A percentile compares a stretch with the other conserved stretches of the same genome.
phyloP scores from a whole-genome alignment of 2,888 invertebrate species.

The Phortica magna region DNA sequence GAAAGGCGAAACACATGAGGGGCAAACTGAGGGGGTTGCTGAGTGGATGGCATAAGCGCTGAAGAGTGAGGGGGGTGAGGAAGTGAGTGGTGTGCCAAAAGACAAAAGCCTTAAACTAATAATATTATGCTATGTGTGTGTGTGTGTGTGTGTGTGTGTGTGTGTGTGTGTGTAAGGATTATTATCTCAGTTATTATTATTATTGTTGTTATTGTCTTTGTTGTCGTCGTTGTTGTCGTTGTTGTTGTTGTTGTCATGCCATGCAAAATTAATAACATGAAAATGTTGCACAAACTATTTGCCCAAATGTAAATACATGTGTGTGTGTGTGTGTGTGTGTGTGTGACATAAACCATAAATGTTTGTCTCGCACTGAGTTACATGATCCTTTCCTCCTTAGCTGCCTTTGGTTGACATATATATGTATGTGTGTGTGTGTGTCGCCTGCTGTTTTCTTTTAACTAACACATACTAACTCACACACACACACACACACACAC shows the following conservation, averaged over 20 bases:
- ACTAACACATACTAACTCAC: too few relatives aligned
- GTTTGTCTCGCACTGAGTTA: too few relatives aligned
- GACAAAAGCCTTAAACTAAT: too few relatives aligned
- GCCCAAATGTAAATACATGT: background rate
- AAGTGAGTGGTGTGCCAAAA: too few relatives aligned
- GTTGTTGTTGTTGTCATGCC: conserved; percentile 12
- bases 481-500: too few relatives aligned
- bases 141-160: background rate
- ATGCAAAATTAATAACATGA: background rate
- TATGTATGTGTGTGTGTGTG: background rate
- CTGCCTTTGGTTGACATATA: too few relatives aligned
- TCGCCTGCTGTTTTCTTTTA: background rate
- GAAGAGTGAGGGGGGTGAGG: too few relatives aligned
- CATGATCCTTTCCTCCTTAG: too few relatives aligned
- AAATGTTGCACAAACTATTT: conserved; percentile 25
- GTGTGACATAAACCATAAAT: background rate
- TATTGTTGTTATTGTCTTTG: conserved; percentile 19
- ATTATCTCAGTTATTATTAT: background rate
- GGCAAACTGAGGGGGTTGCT: too few relatives aligned
- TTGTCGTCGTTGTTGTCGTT: conserved; percentile 5
- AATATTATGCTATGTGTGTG: background rate
- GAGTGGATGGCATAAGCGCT: too few relatives aligned
- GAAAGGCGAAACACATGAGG: background rate
- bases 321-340: conserved; percentile 5
- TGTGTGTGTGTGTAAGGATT: background rate